Evolutionary conservation across 2,797 vertebrate species (phyloP), one percentile per base, ranked within the genome.

Genomic region (Micromesistius poutassou): DNA sequence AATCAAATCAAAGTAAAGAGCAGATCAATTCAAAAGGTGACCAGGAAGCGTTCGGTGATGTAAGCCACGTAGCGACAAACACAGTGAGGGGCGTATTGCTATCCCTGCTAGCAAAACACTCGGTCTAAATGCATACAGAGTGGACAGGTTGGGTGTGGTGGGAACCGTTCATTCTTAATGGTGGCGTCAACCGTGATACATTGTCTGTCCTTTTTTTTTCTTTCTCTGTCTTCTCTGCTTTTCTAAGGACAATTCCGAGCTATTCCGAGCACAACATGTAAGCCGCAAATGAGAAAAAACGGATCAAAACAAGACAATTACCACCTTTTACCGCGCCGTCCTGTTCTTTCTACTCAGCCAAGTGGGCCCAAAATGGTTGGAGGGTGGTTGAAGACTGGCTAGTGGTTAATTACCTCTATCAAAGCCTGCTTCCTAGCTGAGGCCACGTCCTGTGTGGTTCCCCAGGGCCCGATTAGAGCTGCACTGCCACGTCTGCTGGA

Each of bases 341-440:
- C 46, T 50, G 1, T 50, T 19, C 46, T 25, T 62, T 25, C 25
- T 5, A 62, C 55, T 62, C 55, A 62, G 55, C 55, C 6, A n/a
- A 62, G 55, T 62, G 55, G 25, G n/a, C 55, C 22, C 25, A 75
- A n/a, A 62, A 78, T 9, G 75, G 73, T 55, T 13, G 66, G 74
- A 33, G 71, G 33, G 35, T 36, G 71, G 68, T 62, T 74, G 76
- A 50, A 22, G 73, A 78, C 74, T 68, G 76, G 81, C 76, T 78
- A 78, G 78, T 71, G 75, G 80, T 79, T 87, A 82, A 85, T 87
- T 86, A 87, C 77, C 0, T 30, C 85, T 82, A 86, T 85, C 85
- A 83, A 71, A 85, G 76, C 28, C 31, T 30, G 5, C 72, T 25
- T 9, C 76, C 71, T 76, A 0, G 12, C 40, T 8, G 2, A 75